These are phyloP conservation scores for Chrosomus eos DNA, from an alignment of 2,797 vertebrate genomes.

Conservation along the genomic window DNA sequence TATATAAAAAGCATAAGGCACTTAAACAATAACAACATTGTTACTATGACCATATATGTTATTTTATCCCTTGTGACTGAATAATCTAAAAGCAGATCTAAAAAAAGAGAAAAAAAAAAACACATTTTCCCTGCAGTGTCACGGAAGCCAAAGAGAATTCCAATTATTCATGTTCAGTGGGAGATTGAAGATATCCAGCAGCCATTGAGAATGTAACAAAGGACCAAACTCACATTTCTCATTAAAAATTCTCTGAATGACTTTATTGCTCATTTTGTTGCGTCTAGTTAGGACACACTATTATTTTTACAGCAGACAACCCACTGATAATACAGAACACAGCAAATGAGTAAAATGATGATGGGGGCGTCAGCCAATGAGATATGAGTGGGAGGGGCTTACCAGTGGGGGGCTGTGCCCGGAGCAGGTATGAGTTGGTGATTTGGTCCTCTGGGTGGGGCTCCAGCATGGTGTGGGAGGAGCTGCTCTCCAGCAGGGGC, in stretches of 20 bases:
- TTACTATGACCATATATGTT: neutral
- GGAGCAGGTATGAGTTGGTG: conserved; percentile 92
- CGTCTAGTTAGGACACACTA: neutral
- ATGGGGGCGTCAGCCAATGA: conserved; percentile 47
- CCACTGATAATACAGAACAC: neutral
- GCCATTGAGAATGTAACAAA: neutral
- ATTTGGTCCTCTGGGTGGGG: conserved; percentile 93
- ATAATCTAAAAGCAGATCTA: neutral
- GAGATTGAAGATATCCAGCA: neutral
- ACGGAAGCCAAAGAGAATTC: neutral
- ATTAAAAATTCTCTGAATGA: neutral
- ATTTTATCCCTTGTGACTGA: neutral
- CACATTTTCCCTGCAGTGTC: neutral
- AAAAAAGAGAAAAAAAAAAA: neutral
- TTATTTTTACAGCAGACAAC: neutral
- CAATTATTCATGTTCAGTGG: neutral
- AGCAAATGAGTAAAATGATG: conserved; percentile 42
- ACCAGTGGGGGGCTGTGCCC: conserved; percentile 91
- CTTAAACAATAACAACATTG: neutral
- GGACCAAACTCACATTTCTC: neutral
- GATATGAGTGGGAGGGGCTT: conserved; percentile 75
- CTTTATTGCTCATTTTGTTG: neutral
- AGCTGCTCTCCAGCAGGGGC: conserved; percentile 98
- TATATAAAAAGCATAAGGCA: neutral
- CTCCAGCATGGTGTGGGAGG: conserved; percentile 98